These are phyloP conservation scores for Oreochromis aureus DNA, from an alignment of 2,113 vertebrate species.

Conservation along the genomic window DNA sequence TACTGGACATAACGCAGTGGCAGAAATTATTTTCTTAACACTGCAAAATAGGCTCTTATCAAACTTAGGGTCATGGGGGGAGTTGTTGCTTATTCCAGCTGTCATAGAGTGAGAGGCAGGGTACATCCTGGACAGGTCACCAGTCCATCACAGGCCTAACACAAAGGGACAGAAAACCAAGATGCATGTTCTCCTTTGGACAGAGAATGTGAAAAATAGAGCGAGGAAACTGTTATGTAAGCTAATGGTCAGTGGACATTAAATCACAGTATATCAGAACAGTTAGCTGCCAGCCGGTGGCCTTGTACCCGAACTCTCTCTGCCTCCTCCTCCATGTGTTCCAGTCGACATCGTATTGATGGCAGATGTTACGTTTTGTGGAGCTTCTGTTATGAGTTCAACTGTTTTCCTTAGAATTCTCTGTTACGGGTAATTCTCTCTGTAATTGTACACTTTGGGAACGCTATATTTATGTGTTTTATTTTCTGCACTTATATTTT, in stretches of 20 bases:
- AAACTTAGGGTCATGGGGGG: fast-evolving
- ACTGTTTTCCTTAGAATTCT: not conserved
- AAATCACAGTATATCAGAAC: not conserved
- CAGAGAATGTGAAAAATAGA: not conserved
- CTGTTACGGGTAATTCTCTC: fast-evolving
- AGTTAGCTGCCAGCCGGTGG: fast-evolving
- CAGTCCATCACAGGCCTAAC: not conserved
- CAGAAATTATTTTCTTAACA: not conserved
- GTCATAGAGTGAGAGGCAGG: not conserved
- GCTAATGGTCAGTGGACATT: not conserved
- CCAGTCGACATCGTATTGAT: not conserved
- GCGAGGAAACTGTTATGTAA: not conserved
- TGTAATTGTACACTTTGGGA: not conserved
- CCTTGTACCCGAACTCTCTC: not conserved
- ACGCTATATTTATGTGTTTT: not conserved
- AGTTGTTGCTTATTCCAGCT: not conserved
- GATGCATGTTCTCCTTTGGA: not conserved
- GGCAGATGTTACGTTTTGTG: fast-evolving
- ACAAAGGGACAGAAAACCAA: not conserved
- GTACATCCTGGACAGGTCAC: not conserved
- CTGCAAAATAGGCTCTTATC: not conserved
- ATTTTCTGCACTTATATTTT: not conserved
- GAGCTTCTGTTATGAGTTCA: not conserved
- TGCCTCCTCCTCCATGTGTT: not conserved
- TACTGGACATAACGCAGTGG: fast-evolving